Percentiles rank a stretch among this genome's conserved stretches.
Conservation (phyloP, 1,140 invertebrate species). For the Apolygus lucorum region DNA sequence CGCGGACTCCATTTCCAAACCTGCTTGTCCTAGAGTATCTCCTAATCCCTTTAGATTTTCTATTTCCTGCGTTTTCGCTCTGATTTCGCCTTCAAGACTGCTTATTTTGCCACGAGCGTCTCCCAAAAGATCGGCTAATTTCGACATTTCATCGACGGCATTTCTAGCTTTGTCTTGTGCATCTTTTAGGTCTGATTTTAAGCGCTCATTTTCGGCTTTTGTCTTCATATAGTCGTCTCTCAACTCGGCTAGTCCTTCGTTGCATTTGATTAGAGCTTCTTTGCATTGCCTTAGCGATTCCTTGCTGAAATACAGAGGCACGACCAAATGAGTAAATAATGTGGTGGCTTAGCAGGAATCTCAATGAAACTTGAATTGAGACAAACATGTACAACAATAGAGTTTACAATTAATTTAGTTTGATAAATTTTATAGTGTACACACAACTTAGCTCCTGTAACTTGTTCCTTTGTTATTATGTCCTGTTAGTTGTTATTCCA, state of each 20-base stretch:
- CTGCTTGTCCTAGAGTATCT: background rate
- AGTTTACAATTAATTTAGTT: too few relatives aligned
- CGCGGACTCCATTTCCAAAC: background rate
- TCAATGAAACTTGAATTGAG: too few relatives aligned
- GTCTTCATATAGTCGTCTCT: background rate
- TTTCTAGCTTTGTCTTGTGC: background rate
- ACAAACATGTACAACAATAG: too few relatives aligned
- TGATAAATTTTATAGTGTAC: too few relatives aligned
- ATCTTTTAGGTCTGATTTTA: background rate
- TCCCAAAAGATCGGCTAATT: background rate
- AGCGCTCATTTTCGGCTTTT: background rate
- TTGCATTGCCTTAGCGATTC: too few relatives aligned
- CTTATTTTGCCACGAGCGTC: background rate
- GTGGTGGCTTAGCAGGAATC: too few relatives aligned
- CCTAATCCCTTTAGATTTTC: background rate
- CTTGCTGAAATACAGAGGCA: too few relatives aligned
- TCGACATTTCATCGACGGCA: slow-evolving; percentile 1
- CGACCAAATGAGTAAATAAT: too few relatives aligned
- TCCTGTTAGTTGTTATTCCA: too few relatives aligned
- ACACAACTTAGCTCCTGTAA: too few relatives aligned
- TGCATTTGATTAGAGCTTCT: too few relatives aligned
- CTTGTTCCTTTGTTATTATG: too few relatives aligned
- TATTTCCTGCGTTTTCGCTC: background rate
- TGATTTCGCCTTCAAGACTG: background rate
- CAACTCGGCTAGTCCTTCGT: background rate